A percentile compares a stretch with the other conserved stretches of the same genome.
Conservation (phyloP, 2,797 vertebrate genomes). For the Lepus townsendii region DNA sequence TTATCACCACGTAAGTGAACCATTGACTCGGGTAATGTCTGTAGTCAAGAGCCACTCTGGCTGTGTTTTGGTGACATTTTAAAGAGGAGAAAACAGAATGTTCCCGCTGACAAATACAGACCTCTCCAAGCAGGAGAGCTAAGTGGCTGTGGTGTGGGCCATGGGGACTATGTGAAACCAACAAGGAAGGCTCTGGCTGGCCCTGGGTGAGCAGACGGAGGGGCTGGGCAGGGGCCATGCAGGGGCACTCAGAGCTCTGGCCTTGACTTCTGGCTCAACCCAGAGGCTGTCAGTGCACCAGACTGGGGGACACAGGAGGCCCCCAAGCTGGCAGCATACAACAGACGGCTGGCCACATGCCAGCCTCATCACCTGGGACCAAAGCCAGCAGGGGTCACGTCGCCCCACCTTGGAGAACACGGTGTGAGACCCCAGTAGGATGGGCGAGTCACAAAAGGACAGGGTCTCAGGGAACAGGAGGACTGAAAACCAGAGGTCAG, state of each 20-base stretch:
- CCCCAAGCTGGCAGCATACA: background rate
- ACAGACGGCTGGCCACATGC: background rate
- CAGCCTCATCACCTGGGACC: background rate
- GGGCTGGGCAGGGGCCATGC: background rate
- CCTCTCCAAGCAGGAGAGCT: constrained; percentile 11
- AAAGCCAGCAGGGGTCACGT: background rate
- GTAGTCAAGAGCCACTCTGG: constrained; percentile 57
- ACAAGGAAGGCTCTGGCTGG: background rate
- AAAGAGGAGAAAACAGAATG: constrained; percentile 63
- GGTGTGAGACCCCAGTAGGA: background rate
- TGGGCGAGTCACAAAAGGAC: background rate
- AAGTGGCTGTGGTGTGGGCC: background rate
- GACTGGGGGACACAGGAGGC: fast-evolving
- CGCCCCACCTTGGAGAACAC: background rate
- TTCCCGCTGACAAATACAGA: constrained; percentile 50
- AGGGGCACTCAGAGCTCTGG: background rate
- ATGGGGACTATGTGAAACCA: background rate
- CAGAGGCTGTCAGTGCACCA: background rate
- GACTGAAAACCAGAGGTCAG: background rate
- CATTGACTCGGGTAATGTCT: constrained; percentile 47
- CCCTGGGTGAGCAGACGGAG: fast-evolving
- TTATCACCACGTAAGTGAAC: constrained; percentile 20
- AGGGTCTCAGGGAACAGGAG: no score
- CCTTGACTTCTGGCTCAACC: background rate
- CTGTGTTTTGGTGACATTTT: constrained; percentile 73